A percentile compares a stretch with the other conserved stretches of the same genome.
These are phyloP conservation scores for Ichneumoninae sp. DNA, from an alignment of 2,888 invertebrate genomes.

Conservation along the genomic window DNA sequence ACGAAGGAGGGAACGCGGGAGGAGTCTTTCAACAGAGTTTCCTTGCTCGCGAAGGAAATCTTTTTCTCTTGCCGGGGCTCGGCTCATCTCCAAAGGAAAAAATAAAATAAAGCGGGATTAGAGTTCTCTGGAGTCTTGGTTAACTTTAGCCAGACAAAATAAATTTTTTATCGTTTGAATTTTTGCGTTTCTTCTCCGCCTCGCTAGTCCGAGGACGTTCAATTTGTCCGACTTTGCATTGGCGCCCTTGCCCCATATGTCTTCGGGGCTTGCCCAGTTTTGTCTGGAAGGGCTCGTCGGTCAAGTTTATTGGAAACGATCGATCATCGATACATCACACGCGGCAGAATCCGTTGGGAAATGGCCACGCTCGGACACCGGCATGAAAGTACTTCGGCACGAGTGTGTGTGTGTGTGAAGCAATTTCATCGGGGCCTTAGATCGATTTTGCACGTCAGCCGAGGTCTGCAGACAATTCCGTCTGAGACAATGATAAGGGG, in stretches of 20 bases:
- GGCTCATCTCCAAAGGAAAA: neutral
- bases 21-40: conserved; percentile 43
- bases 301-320: conserved; percentile 60
- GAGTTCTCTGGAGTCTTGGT: neutral
- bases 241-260: neutral
- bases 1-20: neutral
- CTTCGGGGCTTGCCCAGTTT: neutral
- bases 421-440: conserved; percentile 45
- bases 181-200: neutral
- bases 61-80: conserved; percentile 30
- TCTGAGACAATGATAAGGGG: neutral
- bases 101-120: conserved; percentile 5
- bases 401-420: conserved; percentile 32
- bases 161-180: neutral
- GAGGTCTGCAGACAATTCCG: conserved; percentile 12
- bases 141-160: conserved; percentile 24
- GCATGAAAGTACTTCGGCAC: neutral
- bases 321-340: conserved; percentile 53
- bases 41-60: conserved; percentile 45
- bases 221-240: conserved; percentile 2
- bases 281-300: conserved; percentile 22
- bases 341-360: conserved; percentile 40
- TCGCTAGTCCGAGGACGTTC: neutral
- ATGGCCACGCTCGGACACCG: conserved; percentile 31
- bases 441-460: conserved; percentile 39